phyloP scores from a whole-genome alignment of 2,113 vertebrate species.

The Hippocampus guttulatus region DNA sequence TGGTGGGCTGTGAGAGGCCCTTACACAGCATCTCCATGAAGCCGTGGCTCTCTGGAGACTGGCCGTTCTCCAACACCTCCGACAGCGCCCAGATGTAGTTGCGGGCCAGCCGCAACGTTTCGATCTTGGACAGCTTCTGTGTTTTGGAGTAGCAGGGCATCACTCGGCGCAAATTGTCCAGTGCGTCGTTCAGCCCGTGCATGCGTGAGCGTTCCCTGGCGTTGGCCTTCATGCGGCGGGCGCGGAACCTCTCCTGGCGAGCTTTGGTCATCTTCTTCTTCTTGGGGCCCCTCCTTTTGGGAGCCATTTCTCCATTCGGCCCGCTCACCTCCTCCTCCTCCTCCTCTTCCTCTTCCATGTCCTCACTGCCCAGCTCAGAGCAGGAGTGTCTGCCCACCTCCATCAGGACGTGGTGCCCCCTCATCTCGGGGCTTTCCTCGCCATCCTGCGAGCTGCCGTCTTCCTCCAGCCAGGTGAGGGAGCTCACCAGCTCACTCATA shows the following conservation, averaged over 20 bases:
- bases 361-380: constrained; percentile 73
- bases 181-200: constrained; percentile 93
- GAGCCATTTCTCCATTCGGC: constrained; percentile 75
- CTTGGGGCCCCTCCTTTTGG: constrained; percentile 92
- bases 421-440: constrained; percentile 63
- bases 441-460: constrained; percentile 76
- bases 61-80: constrained; percentile 87
- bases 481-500: constrained; percentile 77
- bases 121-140: constrained; percentile 95
- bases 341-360: constrained; percentile 74
- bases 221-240: constrained; percentile 87
- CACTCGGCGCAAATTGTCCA: constrained; percentile 86
- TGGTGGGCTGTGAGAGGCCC: constrained; percentile 96
- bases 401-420: constrained; percentile 37
- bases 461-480: constrained; percentile 81
- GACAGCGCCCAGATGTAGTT: constrained; percentile 99
- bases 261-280: constrained; percentile 99
- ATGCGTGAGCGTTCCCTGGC: constrained; percentile 89
- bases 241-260: constrained; percentile 85
- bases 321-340: constrained; percentile 78
- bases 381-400: constrained; percentile 46
- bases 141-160: constrained; percentile 99
- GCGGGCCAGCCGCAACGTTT: constrained; percentile 87
- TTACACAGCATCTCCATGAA: constrained; percentile 97
- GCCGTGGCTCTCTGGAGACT: constrained; percentile 84